phyloP scores from a whole-genome alignment of 2,888 invertebrate species.

The Archaeoteleia sp. region DNA sequence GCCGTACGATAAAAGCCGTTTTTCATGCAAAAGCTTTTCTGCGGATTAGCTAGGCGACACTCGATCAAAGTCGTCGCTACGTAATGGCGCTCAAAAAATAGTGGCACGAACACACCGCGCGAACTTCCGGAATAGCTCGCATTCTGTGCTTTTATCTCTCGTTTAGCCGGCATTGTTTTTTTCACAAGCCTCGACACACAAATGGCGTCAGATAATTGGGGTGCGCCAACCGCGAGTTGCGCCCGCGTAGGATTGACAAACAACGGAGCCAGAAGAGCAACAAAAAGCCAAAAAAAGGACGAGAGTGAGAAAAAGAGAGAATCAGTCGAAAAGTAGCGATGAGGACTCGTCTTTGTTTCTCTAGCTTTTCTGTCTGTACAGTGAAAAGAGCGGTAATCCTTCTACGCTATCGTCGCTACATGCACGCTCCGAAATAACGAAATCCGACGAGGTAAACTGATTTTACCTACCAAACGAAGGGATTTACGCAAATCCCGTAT shows the following conservation, averaged over 20 bases:
- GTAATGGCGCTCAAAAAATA: slow-evolving; percentile 25
- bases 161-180: slow-evolving; percentile 31
- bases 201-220: slow-evolving; percentile 34
- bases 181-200: slow-evolving; percentile 13
- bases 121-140: slow-evolving; percentile 17
- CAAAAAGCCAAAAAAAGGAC: slow-evolving; percentile 12
- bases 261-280: slow-evolving; percentile 1
- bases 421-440: background rate
- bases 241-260: slow-evolving; percentile 34
- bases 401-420: background rate
- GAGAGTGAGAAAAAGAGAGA: slow-evolving; percentile 8
- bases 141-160: slow-evolving; percentile 31
- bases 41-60: slow-evolving; percentile 30
- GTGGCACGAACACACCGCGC: slow-evolving; percentile 7
- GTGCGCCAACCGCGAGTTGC: slow-evolving; percentile 28
- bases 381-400: slow-evolving; percentile 9
- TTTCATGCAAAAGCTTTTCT: slow-evolving; percentile 27
- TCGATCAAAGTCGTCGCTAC: slow-evolving; percentile 36
- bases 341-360: slow-evolving; percentile 4
- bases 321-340: slow-evolving; percentile 9
- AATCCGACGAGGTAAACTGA: slow-evolving; percentile 10
- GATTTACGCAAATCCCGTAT: slow-evolving; percentile 4
- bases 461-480: background rate
- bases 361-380: background rate
- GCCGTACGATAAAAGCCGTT: slow-evolving; percentile 27